Evolutionary conservation across 1,140 invertebrate genomes (phyloP).

Genomic region (Macrotrachela quadricornifera): DNA sequence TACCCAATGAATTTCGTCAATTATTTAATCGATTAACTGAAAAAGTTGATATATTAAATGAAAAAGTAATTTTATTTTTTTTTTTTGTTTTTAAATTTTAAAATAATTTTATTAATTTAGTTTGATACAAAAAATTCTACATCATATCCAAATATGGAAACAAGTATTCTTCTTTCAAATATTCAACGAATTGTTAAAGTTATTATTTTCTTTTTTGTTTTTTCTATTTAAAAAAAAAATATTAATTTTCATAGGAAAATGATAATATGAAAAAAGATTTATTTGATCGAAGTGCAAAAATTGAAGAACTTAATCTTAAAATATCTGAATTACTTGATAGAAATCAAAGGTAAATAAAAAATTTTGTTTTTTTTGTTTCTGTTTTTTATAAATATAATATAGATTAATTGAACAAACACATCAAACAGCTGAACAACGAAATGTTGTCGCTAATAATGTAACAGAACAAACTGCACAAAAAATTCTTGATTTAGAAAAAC

Average conservation of each 20-base stretch:
- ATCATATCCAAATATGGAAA: constrained; percentile 22
- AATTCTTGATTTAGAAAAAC: constrained; percentile 26
- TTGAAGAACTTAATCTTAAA: constrained; percentile 30
- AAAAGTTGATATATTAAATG: too few relatives aligned
- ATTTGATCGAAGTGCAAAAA: constrained; percentile 26
- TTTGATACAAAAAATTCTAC: too few relatives aligned
- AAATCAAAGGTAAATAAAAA: constrained; percentile 25
- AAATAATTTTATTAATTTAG: too few relatives aligned
- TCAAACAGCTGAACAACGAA: constrained; percentile 26
- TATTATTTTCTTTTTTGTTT: not conserved
- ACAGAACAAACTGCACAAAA: constrained; percentile 22
- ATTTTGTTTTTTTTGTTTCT: not conserved
- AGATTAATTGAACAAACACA: constrained; percentile 32
- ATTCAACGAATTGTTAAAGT: constrained; percentile 25
- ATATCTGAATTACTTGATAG: constrained; percentile 28
- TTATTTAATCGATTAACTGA: too few relatives aligned
- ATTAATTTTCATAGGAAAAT: constrained; percentile 27
- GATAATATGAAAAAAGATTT: constrained; percentile 28
- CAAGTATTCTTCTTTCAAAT: constrained; percentile 23
- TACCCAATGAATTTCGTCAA: too few relatives aligned
- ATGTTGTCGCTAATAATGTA: constrained; percentile 21
- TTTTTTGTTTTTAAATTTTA: too few relatives aligned
- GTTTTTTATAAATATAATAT: constrained; percentile 9
- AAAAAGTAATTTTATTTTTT: too few relatives aligned
- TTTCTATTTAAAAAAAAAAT: not conserved